Evolutionary conservation across 2,797 vertebrate species (phyloP), one percentile per base, ranked within the genome.

Genomic region (Thaleichthys pacificus): DNA sequence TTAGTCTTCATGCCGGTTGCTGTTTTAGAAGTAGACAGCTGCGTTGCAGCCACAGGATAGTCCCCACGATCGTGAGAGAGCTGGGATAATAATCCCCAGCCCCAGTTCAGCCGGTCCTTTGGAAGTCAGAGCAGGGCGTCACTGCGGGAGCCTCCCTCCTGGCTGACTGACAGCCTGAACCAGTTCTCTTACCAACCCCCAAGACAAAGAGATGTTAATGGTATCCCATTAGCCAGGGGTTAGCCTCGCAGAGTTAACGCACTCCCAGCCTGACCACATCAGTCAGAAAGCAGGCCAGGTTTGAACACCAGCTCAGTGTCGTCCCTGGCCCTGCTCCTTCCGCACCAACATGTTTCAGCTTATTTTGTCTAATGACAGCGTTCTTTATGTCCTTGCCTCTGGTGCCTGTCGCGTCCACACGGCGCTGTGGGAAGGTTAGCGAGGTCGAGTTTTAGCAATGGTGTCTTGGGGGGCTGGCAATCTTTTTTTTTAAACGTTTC

Each of bases 301-400:
- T 77, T 80, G 42, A 80, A 71, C 69, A 72, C 65, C 5, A 12
- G 47, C 66, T 26, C 28, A 66, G 35, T 56, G n/a, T n/a, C 30
- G 21, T 54, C 49, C 49, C 32, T 68, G 38, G 17, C n/a, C 38
- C 68, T 30, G 68, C 57, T 57, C 30, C 49, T 54, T 69, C 68
- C 51, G 63, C 38, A 30, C 38, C 42, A 61, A 66, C 66, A 67
- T 65, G 75, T 65, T 62, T 32, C 35, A 77, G 68, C 63, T 68
- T n/a, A 28, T 77, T 71, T 66, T 17, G 32, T 71, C 51, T 56
- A 73, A 61, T 56, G 38, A 63, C 58, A 35, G 68, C 28, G 15
- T 42, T 65, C 60, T 70, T 51, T 66, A 32, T 51, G 28, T 66
- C 64, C 56, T 54, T 57, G 60, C 68, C 32, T 60, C 26, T 47